Evolutionary conservation across 2,113 vertebrate genomes (phyloP), one percentile per base, ranked within the genome.

Genomic region (Dipodomys merriami): DNA sequence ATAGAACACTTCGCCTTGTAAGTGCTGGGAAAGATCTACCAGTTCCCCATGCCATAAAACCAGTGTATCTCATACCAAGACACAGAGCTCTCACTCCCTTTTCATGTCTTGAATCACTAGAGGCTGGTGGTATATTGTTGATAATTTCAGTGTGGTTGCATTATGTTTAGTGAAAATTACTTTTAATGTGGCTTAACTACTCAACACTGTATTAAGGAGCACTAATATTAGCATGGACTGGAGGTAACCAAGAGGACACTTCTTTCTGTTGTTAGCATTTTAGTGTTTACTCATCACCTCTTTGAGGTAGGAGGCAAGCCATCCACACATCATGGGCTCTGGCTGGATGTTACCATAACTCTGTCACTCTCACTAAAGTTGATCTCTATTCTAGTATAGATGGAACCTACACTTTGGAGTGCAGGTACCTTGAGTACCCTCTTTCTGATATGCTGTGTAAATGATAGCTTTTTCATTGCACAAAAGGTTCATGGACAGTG

Each of bases 161-260:
- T 84, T 35, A 7, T 16, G 1, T 76, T 74, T 76, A 76, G 20
- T 87, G 86, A 57, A 68, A 78, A 29, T 93, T 81, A 88, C 69
- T 62, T 91, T 53, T 12, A 72, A n/a, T 1, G 8, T 93, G 20
- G 89, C 62, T 81, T 72, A 87, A 30, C 68, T 68, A 8, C 18
- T 19, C 57, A 53, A 86, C 62, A 60, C 71, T 64, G 7, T 6
- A 1, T 62, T 39, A 49, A 15, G 29, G 33, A 57, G 44, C 12
- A 20, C 73, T 83, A 73, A 12, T 13, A 57, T 29, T 71, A 35
- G 44, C 39, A 35, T 92, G 73, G 29, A 62, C 16, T 44, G 65
- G 82, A 68, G 29, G 64, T 72, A 60, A 19, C n/a, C 65, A 5
- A 25, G 7, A 91, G 84, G 29, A 67, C 67, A 68, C 60, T 22